phyloP scores from a whole-genome alignment of 2,888 invertebrate species.

The Lathronympha strigana region DNA sequence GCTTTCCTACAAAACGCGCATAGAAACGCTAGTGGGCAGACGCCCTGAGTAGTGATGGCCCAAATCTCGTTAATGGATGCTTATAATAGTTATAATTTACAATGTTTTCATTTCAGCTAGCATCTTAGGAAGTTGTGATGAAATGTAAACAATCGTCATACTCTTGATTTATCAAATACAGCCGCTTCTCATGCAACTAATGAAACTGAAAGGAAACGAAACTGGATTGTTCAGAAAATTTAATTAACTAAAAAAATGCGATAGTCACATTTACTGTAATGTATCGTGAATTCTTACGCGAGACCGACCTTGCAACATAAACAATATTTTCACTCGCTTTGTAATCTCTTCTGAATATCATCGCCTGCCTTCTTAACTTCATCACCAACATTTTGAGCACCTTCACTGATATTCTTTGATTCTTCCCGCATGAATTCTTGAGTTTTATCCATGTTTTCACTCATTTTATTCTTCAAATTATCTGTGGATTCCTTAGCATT shows the following conservation, averaged over 20 bases:
- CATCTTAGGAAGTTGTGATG: too few relatives aligned
- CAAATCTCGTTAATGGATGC: too few relatives aligned
- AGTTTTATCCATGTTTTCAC: constrained; percentile 22
- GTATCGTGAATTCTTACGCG: background rate
- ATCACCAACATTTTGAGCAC: constrained; percentile 24
- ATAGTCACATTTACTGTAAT: background rate
- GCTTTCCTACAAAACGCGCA: too few relatives aligned
- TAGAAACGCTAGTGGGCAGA: too few relatives aligned
- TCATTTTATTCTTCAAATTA: constrained; percentile 8
- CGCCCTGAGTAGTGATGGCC: too few relatives aligned
- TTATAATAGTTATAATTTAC: too few relatives aligned
- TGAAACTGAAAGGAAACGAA: too few relatives aligned
- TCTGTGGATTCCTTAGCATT: constrained; percentile 11
- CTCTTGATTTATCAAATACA: too few relatives aligned
- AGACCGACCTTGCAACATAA: constrained; percentile 5
- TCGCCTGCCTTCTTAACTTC: constrained; percentile 7
- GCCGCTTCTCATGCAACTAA: too few relatives aligned
- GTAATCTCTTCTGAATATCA: constrained; percentile 4
- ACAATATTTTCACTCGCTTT: constrained; percentile 21
- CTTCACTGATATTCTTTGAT: constrained; percentile 16
- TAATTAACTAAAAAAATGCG: background rate
- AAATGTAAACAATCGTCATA: too few relatives aligned
- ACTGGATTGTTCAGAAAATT: too few relatives aligned
- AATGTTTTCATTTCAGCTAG: too few relatives aligned
- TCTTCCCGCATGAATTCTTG: constrained; percentile 35